Evolutionary conservation across 1,140 invertebrate genomes (phyloP), one percentile per base, ranked within the genome.

Genomic region (Drosophila nigromelanica): DNA sequence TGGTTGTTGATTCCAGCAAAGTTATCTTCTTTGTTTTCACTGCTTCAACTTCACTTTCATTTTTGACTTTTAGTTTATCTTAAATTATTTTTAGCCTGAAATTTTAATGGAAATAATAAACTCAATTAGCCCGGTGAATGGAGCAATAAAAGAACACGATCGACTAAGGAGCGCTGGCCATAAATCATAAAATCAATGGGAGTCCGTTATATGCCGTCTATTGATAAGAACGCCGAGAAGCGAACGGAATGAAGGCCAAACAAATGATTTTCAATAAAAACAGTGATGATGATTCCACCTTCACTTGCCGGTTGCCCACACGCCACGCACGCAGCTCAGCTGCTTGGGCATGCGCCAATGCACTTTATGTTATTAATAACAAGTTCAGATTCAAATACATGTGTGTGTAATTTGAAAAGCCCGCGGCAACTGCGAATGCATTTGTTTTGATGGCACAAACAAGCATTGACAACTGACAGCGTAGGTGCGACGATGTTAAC

Each of bases 121-220:
- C 61, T 76, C 39, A 73, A 68, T 73, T 67, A 72, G 67, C 39
- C 54, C 69, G 45, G 27, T 40, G 54, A 72, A 51, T 43, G 48
- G 12, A 66, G 48, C 10, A 55, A 55, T 67, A 52, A 68, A 69
- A 62, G 40, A 47, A 43, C 67, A 47, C 59, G 59, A 70, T 70
- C 59, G 42, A 40, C 18, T 35, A 14, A 35, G 10, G 10, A 39
- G n/a, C 55, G 10, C 7, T 5, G 43, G 33, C 24, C 62, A 72
- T 72, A 72, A 72, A 72, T 72, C 62, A 72, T 72, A 67, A 18
- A 72, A 67, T 67, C 62, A 72, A 67, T 72, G 69, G 15, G 10
- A 61, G 47, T 72, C 45, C 50, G 66, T 72, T 64, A 18, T 56
- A 63, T 24, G 27, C 61, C 52, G 61, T 42, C 33, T 52, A 4